phyloP scores from a whole-genome alignment of 2,888 invertebrate species.

The Toxonevra muliebris region DNA sequence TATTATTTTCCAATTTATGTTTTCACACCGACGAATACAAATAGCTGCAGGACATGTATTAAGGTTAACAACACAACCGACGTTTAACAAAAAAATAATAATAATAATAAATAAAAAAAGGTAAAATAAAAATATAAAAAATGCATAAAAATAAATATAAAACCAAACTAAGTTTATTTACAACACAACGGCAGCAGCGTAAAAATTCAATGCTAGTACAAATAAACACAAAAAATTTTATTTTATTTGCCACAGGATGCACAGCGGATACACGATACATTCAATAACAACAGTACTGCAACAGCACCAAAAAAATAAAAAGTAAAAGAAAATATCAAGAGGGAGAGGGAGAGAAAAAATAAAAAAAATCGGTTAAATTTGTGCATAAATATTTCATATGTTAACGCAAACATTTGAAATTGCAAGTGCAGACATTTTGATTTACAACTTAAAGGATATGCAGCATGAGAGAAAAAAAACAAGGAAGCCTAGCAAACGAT shows the following conservation, averaged over 20 bases:
- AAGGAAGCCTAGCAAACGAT: background rate
- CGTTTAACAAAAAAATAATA: background rate
- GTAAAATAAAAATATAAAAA: slow-evolving; percentile 6
- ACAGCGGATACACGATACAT: no score
- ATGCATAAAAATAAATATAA: slow-evolving; percentile 6
- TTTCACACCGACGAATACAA: slow-evolving; percentile 44
- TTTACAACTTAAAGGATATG: slow-evolving; percentile 49
- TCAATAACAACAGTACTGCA: background rate
- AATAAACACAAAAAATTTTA: background rate
- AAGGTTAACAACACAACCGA: slow-evolving; percentile 11
- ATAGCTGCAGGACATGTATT: background rate
- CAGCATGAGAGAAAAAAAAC: background rate
- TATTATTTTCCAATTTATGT: slow-evolving; percentile 52
- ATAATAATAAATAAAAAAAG: slow-evolving; percentile 14
- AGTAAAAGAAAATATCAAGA: no score
- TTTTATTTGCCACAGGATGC: background rate
- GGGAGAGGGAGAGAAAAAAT: no score
- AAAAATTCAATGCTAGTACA: background rate
- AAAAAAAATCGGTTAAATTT: background rate
- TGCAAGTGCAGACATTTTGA: slow-evolving; percentile 53
- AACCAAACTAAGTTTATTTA: background rate
- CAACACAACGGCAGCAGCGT: background rate
- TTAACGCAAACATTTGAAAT: slow-evolving; percentile 58
- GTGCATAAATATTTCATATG: slow-evolving; percentile 47
- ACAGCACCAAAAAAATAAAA: no score